Percentiles rank a stretch among this genome's conserved stretches.
Evolutionary conservation across 2,797 vertebrate species (phyloP).

Genomic region (Diceros bicornis): DNA sequence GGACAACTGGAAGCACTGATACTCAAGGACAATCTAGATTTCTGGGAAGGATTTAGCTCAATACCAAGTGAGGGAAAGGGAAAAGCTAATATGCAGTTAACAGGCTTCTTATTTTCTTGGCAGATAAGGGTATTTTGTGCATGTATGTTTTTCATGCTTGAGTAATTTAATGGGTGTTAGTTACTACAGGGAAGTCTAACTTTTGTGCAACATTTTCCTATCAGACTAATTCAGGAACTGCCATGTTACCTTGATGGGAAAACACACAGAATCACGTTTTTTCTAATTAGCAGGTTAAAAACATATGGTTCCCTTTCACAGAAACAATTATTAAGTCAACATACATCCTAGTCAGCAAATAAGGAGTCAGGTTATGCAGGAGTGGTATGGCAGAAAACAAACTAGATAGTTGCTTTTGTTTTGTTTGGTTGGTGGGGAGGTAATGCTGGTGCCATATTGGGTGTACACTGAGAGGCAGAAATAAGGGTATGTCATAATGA

Average conservation of each 20-base stretch:
- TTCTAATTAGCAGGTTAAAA: conserved; percentile 26
- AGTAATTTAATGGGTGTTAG: conserved; percentile 21
- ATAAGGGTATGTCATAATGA: neutral
- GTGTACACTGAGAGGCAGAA: neutral
- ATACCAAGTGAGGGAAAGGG: neutral
- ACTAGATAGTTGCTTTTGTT: neutral
- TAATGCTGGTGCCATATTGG: neutral
- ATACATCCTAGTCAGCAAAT: conserved; percentile 43
- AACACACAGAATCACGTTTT: neutral
- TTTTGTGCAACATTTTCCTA: conserved; percentile 18
- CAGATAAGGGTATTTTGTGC: conserved; percentile 24
- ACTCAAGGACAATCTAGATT: conserved; percentile 33
- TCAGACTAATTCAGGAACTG: conserved; percentile 1
- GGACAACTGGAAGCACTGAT: conserved; percentile 17
- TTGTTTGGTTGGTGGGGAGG: neutral
- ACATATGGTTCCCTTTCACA: conserved; percentile 43
- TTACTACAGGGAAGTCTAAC: conserved; percentile 39
- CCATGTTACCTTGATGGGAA: neutral
- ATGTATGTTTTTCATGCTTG: conserved; percentile 15
- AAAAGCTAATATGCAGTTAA: conserved; percentile 47
- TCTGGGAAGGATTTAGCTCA: conserved; percentile 20
- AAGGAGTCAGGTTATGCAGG: conserved; percentile 37
- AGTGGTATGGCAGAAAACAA: conserved; percentile 63
- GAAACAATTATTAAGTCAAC: conserved; percentile 42
- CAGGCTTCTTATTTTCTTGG: conserved; percentile 40